Evolutionary conservation across 2,113 vertebrate genomes (phyloP).

Genomic region (Mirza zaza): DNA sequence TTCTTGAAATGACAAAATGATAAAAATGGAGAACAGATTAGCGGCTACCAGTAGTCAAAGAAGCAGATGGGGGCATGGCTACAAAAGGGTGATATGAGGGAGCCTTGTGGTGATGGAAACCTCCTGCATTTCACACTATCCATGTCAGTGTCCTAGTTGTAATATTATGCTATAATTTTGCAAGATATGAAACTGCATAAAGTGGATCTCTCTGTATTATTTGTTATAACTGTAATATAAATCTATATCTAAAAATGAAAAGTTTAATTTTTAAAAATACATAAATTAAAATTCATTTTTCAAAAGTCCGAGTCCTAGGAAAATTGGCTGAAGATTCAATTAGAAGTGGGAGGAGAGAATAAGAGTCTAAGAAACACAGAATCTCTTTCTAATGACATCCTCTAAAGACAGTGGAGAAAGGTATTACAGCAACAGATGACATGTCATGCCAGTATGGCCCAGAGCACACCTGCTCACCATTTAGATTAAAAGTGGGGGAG

Average conservation of each 20-base stretch:
- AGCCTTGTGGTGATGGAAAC: fast-evolving
- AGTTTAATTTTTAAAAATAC: not conserved
- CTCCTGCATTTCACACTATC: too few relatives aligned
- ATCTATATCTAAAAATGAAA: not conserved
- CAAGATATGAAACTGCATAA: not conserved
- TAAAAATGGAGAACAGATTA: not conserved
- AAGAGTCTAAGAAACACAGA: not conserved
- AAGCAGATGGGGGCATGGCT: fast-evolving
- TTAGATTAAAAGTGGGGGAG: not conserved
- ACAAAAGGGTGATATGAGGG: fast-evolving
- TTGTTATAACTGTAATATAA: not conserved
- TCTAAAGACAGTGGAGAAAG: not conserved
- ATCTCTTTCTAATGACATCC: not conserved
- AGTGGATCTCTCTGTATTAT: not conserved
- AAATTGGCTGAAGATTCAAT: not conserved
- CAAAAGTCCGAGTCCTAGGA: not conserved
- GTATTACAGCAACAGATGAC: not conserved
- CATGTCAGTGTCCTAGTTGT: too few relatives aligned
- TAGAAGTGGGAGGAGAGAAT: not conserved
- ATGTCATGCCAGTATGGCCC: not conserved
- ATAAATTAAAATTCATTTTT: not conserved
- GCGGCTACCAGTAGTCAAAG: not conserved
- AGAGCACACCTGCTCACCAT: not conserved
- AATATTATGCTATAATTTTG: not conserved
- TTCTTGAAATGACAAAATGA: not conserved